phyloP scores from a whole-genome alignment of 2,888 invertebrate species.

The Leptinotarsa haldemani region DNA sequence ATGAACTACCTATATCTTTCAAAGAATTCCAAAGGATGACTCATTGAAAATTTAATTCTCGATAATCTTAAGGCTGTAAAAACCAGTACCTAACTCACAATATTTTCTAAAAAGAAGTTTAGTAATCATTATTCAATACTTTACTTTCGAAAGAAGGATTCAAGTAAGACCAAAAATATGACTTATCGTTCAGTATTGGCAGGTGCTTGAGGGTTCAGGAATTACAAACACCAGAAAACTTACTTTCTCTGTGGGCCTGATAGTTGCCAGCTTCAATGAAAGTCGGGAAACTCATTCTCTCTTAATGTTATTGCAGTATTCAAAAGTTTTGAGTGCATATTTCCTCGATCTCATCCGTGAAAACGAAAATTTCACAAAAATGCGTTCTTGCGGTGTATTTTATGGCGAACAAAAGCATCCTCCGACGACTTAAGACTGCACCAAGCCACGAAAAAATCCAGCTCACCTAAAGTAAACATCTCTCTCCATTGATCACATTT shows the following conservation, averaged over 20 bases:
- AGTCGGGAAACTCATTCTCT: background rate
- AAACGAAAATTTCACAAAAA: conserved; percentile 11
- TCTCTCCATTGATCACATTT: conserved; percentile 60
- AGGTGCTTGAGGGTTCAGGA: background rate
- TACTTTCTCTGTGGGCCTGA: background rate
- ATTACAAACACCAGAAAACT: background rate
- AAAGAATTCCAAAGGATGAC: too few species aligned
- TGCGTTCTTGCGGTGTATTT: conserved; percentile 16
- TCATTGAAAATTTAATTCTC: too few species aligned
- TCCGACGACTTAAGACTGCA: conserved; percentile 1
- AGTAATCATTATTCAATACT: too few species aligned
- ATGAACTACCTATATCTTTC: background rate
- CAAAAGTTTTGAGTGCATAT: background rate
- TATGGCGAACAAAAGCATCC: conserved; percentile 2
- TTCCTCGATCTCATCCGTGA: background rate
- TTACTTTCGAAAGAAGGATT: background rate
- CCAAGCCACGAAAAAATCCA: conserved; percentile 24
- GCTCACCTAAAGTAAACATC: conserved; percentile 64
- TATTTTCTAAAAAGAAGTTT: too few species aligned
- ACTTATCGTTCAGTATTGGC: background rate
- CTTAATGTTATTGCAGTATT: background rate
- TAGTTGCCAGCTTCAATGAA: background rate
- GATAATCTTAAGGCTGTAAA: too few species aligned
- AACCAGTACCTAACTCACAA: too few species aligned
- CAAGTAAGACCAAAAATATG: background rate